Base-by-base conservation (phyloP, 1,140 invertebrate species). In the Stegodyphus dumicola region DNA sequence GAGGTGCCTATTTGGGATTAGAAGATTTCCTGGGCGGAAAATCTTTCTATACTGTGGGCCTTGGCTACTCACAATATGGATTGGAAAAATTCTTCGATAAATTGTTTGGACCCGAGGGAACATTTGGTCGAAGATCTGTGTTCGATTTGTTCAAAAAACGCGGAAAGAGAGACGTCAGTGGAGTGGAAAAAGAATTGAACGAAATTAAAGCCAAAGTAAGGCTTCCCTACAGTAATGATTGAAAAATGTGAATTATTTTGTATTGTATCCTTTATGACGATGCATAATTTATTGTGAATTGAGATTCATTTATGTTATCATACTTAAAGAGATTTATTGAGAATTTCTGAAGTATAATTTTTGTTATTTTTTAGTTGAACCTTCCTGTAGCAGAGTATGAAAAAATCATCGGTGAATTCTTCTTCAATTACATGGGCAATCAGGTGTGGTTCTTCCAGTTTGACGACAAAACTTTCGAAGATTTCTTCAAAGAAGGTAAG, bases 41-140 rank as follows among this genome's bases (percentile, higher is more conserved):
- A 52, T 53, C 77, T 6, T 83, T 76, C 48, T 74, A 86, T 10
- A 66, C 70, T 6, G 56, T 88, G 1, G 70, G 51, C 0, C 18
- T 88, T 4, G 87, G 81, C 5, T 76, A 85, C 51, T 64, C 54
- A 11, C 64, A 69, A 10, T 67, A 77, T n/a, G 87, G 87, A 33
- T n/a, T 88, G 2, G 86, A 87, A 17, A 87, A 70, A 15, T 79
- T 87, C 49, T 67, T 73, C 18, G 87, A 88, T n/a, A 83, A 70
- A 15, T 49, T 88, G 7, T 78, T 88, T 13, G 83, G 81, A 48
- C 86, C 86, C 15, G 83, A 87, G 52, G 87, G 83, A 7, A 64
- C 73, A 17, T 66, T 78, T 18, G 71, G 65, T 2, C 60, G 75
- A 15, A 74, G 85, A 48, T 87, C 87, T 11, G n/a, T 87, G 54